Evolutionary conservation across 2,113 vertebrate species (phyloP).

Genomic region (Phalacrocorax brasilianus): DNA sequence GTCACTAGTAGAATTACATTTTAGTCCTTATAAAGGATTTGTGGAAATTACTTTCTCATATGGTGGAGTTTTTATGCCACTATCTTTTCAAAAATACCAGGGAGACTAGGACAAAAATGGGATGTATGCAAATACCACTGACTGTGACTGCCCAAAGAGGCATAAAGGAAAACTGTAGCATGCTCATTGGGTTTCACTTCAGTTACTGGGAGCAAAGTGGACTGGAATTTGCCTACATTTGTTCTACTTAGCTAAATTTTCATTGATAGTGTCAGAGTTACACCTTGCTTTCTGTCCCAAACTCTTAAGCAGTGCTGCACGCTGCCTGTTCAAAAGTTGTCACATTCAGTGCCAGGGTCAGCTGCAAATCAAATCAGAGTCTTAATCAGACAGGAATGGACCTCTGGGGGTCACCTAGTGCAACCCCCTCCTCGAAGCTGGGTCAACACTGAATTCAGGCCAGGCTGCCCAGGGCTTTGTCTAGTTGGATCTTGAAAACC

Average conservation of each 20-base stretch:
- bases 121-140: neutral
- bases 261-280: neutral
- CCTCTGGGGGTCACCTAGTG: neutral
- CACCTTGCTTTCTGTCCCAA: neutral
- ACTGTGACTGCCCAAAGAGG: neutral
- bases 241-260: neutral
- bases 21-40: neutral
- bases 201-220: neutral
- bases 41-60: neutral
- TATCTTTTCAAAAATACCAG: neutral
- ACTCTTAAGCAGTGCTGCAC: neutral
- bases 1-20: neutral
- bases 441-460: neutral
- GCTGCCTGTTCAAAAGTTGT: neutral
- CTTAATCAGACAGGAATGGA: neutral
- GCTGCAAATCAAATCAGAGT: neutral
- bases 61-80: neutral
- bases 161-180: neutral
- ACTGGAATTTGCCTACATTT: neutral
- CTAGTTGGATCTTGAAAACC: neutral
- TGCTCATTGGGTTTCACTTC: neutral
- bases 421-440: neutral
- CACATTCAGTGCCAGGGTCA: neutral
- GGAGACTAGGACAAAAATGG: neutral
- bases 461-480: neutral